Conservation (phyloP, 2,797 vertebrate genomes). For the Manis javanica region DNA sequence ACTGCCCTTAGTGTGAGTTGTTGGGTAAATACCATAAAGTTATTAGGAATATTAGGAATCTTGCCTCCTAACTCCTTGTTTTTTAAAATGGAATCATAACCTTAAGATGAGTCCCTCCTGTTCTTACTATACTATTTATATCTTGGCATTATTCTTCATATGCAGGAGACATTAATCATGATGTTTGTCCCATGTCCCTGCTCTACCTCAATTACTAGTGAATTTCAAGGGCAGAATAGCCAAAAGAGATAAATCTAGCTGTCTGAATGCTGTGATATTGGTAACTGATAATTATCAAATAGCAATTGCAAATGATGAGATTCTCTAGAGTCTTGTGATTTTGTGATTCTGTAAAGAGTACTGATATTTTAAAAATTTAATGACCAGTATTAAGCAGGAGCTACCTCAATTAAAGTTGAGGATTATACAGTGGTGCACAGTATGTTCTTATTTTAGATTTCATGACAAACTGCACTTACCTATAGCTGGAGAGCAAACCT, state of each 20-base stretch:
- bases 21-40: too few species aligned
- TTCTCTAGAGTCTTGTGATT: neutral
- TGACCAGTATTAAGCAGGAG: neutral
- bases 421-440: neutral
- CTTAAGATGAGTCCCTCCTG: too few species aligned
- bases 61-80: too few species aligned
- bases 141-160: too few species aligned
- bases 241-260: neutral
- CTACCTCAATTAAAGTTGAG: neutral
- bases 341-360: neutral
- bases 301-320: neutral
- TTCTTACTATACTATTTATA: too few species aligned
- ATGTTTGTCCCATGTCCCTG: too few species aligned
- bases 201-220: neutral
- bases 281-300: slow-evolving; percentile 11
- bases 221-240: neutral
- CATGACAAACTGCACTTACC: neutral
- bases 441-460: neutral
- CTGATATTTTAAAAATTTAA: neutral
- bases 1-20: too few species aligned
- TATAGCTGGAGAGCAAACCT: neutral
- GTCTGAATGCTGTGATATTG: neutral
- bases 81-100: too few species aligned
- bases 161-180: too few species aligned
- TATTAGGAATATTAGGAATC: too few species aligned